Conservation (phyloP, 2,888 invertebrate species). For the Conistra vaccinii region DNA sequence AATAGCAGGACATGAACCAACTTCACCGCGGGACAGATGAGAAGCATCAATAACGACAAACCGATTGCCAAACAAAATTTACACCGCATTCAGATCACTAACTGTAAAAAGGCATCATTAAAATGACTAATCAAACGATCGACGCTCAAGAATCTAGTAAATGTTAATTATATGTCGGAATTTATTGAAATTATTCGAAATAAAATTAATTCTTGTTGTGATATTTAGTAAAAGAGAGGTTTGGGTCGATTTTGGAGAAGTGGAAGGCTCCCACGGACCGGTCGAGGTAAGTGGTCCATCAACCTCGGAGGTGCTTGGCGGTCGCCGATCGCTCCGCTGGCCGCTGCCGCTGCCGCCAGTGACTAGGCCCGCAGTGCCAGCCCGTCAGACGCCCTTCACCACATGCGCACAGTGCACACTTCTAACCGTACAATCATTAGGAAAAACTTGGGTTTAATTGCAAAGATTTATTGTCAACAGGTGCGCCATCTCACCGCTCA, state of each 20-base stretch:
- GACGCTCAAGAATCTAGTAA: slow-evolving; percentile 85
- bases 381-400: slow-evolving; percentile 49
- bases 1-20: slow-evolving; percentile 78
- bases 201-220: slow-evolving; percentile 82
- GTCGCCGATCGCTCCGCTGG: slow-evolving; percentile 44
- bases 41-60: slow-evolving; percentile 80
- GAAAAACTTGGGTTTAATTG: slow-evolving; percentile 7
- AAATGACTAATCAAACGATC: slow-evolving; percentile 88
- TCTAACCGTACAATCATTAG: slow-evolving; percentile 15
- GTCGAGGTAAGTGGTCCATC: slow-evolving; percentile 81
- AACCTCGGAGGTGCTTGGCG: slow-evolving; percentile 69
- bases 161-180: slow-evolving; percentile 86
- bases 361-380: slow-evolving; percentile 16
- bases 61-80: slow-evolving; percentile 83
- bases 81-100: slow-evolving; percentile 85
- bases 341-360: slow-evolving; percentile 40
- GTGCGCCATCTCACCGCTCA: neutral
- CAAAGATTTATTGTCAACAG: slow-evolving; percentile 14
- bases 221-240: slow-evolving; percentile 78
- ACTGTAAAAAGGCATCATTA: slow-evolving; percentile 86
- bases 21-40: slow-evolving; percentile 76
- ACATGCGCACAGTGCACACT: slow-evolving; percentile 29
- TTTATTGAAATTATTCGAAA: slow-evolving; percentile 86
- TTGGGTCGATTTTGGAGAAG: slow-evolving; percentile 76
- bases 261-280: slow-evolving; percentile 81